phyloP scores from a whole-genome alignment of 2,797 vertebrate species.

The Psittacula derbiana region DNA sequence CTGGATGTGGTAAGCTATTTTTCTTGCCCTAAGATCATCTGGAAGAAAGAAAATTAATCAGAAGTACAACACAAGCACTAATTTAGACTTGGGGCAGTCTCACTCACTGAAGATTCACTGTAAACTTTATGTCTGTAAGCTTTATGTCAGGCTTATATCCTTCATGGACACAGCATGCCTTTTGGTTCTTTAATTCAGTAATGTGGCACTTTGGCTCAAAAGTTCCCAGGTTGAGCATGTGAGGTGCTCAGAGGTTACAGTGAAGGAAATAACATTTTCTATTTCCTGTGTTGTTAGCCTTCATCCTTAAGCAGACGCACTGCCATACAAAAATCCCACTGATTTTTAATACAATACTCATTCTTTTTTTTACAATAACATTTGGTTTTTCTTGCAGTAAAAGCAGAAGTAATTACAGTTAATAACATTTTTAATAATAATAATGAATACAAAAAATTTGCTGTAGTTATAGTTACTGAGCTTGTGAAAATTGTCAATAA shows the following conservation, averaged over 20 bases:
- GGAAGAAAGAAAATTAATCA: background rate
- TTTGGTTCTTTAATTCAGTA: background rate
- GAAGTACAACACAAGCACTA: background rate
- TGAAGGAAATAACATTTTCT: background rate
- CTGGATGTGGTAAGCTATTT: background rate
- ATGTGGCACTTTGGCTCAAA: background rate
- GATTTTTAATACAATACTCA: background rate
- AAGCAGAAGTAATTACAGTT: background rate
- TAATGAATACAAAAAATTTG: background rate
- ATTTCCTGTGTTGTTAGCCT: background rate
- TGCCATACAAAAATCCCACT: accelerated
- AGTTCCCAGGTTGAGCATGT: background rate
- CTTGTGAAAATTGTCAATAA: background rate
- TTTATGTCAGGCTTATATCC: background rate
- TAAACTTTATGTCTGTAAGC: background rate
- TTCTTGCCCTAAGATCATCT: background rate
- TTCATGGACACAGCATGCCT: background rate
- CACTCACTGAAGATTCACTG: background rate
- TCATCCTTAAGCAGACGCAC: background rate
- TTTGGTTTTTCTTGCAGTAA: background rate
- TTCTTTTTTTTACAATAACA: background rate
- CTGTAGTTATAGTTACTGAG: background rate
- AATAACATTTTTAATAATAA: background rate
- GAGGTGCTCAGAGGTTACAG: background rate
- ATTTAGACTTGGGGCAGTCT: background rate